Base-by-base conservation (phyloP, 1,140 invertebrate genomes). In the Ips nitidus region DNA sequence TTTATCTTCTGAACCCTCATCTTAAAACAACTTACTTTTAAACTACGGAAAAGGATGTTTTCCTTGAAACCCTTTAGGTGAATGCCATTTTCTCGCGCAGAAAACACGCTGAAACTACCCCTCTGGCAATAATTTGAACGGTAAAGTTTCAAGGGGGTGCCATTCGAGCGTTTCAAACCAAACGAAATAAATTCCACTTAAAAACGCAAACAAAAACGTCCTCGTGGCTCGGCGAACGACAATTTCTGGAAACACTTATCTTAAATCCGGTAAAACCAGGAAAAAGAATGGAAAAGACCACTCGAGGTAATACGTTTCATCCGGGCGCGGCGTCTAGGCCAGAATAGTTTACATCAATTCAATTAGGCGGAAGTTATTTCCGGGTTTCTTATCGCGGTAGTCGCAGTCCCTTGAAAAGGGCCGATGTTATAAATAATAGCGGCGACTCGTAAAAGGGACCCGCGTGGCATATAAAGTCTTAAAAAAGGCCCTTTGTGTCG, bases 351-450 rank as follows among this genome's bases (percentile, higher is more conserved):
- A 58, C 56, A 58, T 38, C 56, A 41, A 58, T 58, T 58, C 56
- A 58, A 58, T 58, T 58, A 58, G 36, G 56, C 56, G 56, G 38
- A 41, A 41, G 41, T 58, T 58, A 58, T 55, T 58, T 58, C 56
- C 56, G 37, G 40, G 36, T 58, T 58, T 4, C 56, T 58, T 58
- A 58, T 58, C 56, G 4, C 7, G 40, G 37, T 40, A 4, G 4
- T 58, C 38, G 8, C 56, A 58, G 56, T 6, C 56, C 52, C 36
- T 55, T 22, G 22, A 22, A 22, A 50, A 50, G 45, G 45, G 7
- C 45, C 45, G 6, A 50, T 22, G 3, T 3, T 22, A 50, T 50
- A 50, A 50, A 50, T 50, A 50, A 50, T 50, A 6, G 45, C 7
- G 6, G 45, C 22, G 45, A 3, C 45, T 22, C 45, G 7, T 50